Evolutionary conservation across 2,797 vertebrate species (phyloP), one percentile per base, ranked within the genome.

Genomic region (Sebastes jordani): DNA sequence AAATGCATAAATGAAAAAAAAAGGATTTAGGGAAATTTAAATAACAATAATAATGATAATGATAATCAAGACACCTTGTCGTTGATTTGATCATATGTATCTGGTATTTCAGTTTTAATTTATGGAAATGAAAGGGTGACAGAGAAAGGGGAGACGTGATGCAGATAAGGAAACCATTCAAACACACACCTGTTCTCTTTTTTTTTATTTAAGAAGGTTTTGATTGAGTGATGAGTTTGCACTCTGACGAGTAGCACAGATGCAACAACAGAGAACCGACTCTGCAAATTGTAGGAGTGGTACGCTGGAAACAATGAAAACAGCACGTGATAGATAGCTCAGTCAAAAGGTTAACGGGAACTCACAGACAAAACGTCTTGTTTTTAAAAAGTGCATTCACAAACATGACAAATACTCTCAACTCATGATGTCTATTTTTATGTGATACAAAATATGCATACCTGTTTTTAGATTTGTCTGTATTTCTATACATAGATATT

Each of bases 361-460:
- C 96, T 97, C 96, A 97, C 97, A 98, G 96, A 98, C 97, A 98
- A 98, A 97, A 98, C 96, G 96, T 97, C 96, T 97, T 93, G 95
- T 97, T 97, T 97, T 97, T 97, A 97, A 98, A 97, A 98, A 99
- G 97, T 98, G 97, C 98, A 98, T 97, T 95, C 96, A 96, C 97
- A 98, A 98, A 98, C 97, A 96, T 98, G 98, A 97, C 97, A 98
- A 96, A 97, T 98, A 97, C 96, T 97, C 96, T 97, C 97, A 97
- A 97, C 94, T 97, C 96, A 97, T 97, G 97, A 97, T 98, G 91
- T 94, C 91, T 95, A 94, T 94, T 92, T 92, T 95, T 92, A 93
- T 93, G 94, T 94, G 94, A 95, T 96, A 96, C 94, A 96, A 96
- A 96, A 96, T 96, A 95, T 95, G 95, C 95, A 96, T 96, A 96